Evolutionary conservation across 2,888 invertebrate genomes (phyloP).

Genomic region (Cryptus viduatorius): DNA sequence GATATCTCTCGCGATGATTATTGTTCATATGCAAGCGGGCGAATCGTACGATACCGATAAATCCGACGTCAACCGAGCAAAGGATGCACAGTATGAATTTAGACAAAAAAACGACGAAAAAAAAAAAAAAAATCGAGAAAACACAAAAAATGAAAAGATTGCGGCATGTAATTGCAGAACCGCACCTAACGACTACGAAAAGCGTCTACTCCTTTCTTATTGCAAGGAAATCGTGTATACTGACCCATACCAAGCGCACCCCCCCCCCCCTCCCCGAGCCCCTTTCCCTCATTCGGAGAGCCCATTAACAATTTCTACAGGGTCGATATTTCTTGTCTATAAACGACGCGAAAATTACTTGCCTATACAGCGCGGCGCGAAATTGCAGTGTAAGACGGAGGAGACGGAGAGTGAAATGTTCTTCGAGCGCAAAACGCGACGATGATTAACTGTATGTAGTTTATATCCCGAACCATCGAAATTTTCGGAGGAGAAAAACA

Average conservation of each 20-base stretch:
- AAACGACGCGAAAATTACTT: background rate
- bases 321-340: conserved; percentile 55
- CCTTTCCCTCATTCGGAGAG: conserved; percentile 41
- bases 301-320: conserved; percentile 62
- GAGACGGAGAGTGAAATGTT: background rate
- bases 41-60: background rate
- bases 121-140: conserved; percentile 7
- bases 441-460: conserved; percentile 3
- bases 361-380: background rate
- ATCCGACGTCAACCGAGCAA: conserved; percentile 9
- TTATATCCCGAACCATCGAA: background rate
- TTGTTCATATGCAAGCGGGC: conserved; percentile 10
- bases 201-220: conserved; percentile 18
- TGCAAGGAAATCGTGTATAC: conserved; percentile 31
- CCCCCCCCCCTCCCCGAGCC: conserved; percentile 8
- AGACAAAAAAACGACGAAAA: conserved; percentile 14
- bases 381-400: background rate
- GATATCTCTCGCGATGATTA: conserved; percentile 10
- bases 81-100: conserved; percentile 12
- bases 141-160: conserved; percentile 11
- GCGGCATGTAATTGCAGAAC: conserved; percentile 11
- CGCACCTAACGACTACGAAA: background rate
- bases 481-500: background rate
- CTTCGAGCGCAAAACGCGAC: conserved; percentile 1
- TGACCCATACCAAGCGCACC: background rate